A percentile compares a stretch with the other conserved stretches of the same genome.
These are phyloP conservation scores for Diogma glabrata DNA, from an alignment of 2,888 invertebrate genomes.

Conservation along the genomic window DNA sequence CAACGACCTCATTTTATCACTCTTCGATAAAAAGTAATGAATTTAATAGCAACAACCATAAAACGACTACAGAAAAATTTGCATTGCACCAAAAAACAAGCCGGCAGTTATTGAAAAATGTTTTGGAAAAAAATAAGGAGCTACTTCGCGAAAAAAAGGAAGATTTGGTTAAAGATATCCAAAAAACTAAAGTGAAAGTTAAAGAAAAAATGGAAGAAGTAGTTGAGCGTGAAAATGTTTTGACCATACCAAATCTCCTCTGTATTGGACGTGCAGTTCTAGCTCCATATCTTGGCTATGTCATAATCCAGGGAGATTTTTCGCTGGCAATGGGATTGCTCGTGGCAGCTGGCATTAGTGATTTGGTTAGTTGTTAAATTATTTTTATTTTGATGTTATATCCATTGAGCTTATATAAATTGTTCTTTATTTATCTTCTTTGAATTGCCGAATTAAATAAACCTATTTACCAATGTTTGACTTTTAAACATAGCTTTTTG, in stretches of 20 bases:
- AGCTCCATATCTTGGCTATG: constrained; percentile 81
- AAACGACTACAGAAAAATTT: too few relatives aligned
- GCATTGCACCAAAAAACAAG: too few relatives aligned
- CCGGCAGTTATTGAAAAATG: too few relatives aligned
- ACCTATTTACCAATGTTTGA: not conserved
- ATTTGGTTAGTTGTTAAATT: constrained; percentile 51
- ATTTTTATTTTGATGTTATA: not conserved
- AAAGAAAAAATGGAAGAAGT: constrained; percentile 62
- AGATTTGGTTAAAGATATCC: constrained; percentile 55
- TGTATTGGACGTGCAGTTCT: constrained; percentile 74
- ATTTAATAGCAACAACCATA: too few relatives aligned
- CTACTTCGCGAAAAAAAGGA: constrained; percentile 50
- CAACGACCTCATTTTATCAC: too few relatives aligned
- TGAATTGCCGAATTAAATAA: too few relatives aligned
- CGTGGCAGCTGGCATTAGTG: constrained; percentile 78
- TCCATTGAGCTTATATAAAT: too few relatives aligned
- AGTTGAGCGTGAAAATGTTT: constrained; percentile 76
- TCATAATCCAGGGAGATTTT: constrained; percentile 74
- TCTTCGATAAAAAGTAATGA: too few relatives aligned
- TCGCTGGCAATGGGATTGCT: constrained; percentile 70
- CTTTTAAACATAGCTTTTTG: not conserved
- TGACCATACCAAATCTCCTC: constrained; percentile 86
- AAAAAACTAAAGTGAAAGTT: constrained; percentile 57
- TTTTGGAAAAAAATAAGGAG: constrained; percentile 48
- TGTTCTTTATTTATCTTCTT: too few relatives aligned